These are phyloP conservation scores for Hydrocynus forskahlii DNA, from an alignment of 2,797 vertebrate genomes.

Conservation along the genomic window DNA sequence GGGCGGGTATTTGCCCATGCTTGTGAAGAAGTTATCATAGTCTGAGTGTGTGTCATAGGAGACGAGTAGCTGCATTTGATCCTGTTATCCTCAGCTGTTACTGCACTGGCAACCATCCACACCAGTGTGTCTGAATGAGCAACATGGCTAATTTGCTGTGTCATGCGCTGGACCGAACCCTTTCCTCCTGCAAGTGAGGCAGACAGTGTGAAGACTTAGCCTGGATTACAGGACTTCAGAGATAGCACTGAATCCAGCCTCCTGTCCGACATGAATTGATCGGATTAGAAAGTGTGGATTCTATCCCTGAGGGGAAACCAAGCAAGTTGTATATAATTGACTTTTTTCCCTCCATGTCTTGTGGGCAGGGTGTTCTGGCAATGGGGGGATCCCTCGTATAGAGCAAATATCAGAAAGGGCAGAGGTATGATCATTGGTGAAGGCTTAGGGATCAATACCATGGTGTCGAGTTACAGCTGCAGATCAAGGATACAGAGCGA, in stretches of 20 bases:
- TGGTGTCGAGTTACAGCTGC: constrained; percentile 68
- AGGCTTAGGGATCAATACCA: constrained; percentile 71
- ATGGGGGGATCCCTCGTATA: constrained; percentile 71
- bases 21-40: constrained; percentile 25
- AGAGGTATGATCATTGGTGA: constrained; percentile 67
- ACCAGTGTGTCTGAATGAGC: constrained; percentile 51
- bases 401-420: constrained; percentile 72
- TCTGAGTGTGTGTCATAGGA: constrained; percentile 11
- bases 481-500: constrained; percentile 63
- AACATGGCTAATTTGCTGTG: constrained; percentile 60
- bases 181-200: constrained; percentile 64
- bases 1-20: constrained; percentile 3
- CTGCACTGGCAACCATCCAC: constrained; percentile 41
- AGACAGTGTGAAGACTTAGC: constrained; percentile 76
- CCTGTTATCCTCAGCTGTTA: constrained; percentile 45
- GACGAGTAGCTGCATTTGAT: constrained; percentile 38
- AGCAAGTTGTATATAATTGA: constrained; percentile 74
- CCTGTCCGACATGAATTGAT: constrained; percentile 82
- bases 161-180: constrained; percentile 61
- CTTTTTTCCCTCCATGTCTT: constrained; percentile 73
- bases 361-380: constrained; percentile 66
- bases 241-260: constrained; percentile 75
- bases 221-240: constrained; percentile 80
- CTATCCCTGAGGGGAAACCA: constrained; percentile 74
- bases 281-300: constrained; percentile 77